phyloP scores from a whole-genome alignment of 2,113 vertebrate species.

The Hoplias malabaricus region DNA sequence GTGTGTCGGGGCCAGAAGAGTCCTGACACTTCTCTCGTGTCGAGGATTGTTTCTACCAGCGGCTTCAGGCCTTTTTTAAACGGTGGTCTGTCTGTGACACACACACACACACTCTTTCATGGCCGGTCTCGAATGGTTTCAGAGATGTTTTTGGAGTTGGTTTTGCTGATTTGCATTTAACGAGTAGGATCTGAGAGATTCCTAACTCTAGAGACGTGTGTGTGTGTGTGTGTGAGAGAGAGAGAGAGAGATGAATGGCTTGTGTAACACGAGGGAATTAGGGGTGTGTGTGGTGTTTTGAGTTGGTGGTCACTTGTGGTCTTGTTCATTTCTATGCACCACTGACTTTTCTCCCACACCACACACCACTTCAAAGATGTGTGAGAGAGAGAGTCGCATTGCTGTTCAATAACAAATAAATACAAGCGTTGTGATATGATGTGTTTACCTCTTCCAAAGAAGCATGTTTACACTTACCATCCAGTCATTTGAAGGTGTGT shows the following conservation, averaged over 20 bases:
- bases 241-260: not conserved
- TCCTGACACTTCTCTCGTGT: not conserved
- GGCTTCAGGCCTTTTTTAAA: not conserved
- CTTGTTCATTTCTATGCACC: not conserved
- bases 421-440: no score
- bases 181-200: not conserved
- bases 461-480: no score
- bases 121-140: not conserved
- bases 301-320: conserved; percentile 1
- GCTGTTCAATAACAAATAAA: no score
- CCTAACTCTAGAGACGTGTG: not conserved
- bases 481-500: not conserved
- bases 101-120: not conserved
- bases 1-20: no score
- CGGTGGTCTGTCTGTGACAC: not conserved
- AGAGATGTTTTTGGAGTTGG: not conserved
- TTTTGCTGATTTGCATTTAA: not conserved
- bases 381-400: no score
- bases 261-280: not conserved
- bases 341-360: not conserved
- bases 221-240: not conserved
- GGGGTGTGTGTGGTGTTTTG: not conserved
- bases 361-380: conserved; percentile 13
- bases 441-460: no score
- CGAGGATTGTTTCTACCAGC: not conserved